Conservation (phyloP, 2,113 vertebrate species). For the Fregetta grallaria region DNA sequence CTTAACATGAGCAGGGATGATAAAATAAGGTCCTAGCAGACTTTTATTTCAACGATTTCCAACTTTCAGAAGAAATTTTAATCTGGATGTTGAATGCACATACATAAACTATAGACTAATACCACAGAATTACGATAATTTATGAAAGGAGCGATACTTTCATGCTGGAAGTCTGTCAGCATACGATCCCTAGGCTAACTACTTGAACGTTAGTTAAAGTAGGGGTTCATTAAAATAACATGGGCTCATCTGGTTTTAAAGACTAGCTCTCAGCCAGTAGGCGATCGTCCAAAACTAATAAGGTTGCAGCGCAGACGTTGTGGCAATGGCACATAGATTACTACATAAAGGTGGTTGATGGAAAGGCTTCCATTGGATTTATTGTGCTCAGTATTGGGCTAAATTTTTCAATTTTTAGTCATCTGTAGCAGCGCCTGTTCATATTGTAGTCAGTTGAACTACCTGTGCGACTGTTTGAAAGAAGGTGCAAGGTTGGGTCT, state of each 20-base stretch:
- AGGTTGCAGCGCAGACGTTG: background rate
- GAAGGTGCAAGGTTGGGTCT: background rate
- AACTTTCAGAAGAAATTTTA: background rate
- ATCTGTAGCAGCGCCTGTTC: background rate
- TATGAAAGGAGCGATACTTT: background rate
- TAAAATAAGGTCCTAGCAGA: background rate
- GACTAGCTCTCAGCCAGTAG: background rate
- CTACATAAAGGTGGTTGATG: background rate
- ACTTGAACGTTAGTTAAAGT: conserved; percentile 21
- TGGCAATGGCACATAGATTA: background rate
- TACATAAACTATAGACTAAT: background rate
- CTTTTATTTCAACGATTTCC: background rate
- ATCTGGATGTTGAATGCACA: background rate
- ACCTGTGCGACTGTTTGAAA: background rate
- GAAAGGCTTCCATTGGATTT: background rate
- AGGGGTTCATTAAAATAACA: conserved; percentile 46
- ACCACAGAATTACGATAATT: background rate
- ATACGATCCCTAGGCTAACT: background rate
- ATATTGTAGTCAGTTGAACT: background rate
- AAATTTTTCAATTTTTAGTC: background rate
- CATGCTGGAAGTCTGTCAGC: background rate
- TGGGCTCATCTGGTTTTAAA: conserved; percentile 35
- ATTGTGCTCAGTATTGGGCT: background rate
- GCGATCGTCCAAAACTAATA: background rate
- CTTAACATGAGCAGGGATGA: background rate